Base-by-base conservation (phyloP, 2,888 invertebrate genomes). In the Athetis lepigone region DNA sequence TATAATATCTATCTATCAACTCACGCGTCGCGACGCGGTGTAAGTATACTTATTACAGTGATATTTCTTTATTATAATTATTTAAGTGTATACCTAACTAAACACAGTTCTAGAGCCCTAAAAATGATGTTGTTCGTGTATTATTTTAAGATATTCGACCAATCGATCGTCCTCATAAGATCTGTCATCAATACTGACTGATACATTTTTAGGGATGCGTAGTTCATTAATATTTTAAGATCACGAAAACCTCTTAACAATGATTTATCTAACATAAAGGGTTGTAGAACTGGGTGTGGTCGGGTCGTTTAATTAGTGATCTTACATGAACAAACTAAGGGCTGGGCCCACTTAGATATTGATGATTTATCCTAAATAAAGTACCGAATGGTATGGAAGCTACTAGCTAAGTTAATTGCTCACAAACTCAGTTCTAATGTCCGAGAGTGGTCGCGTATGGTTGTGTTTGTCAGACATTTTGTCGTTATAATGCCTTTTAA, bases 321-420 rank as follows among this genome's bases (percentile, higher is more conserved):
- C 73, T 75, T 68, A 75, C 71, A 77, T 73, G 76, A 80, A 79
- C 75, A 80, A 80, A 73, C 50, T 61, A 55, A 45, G 55, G 80
- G 80, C 80, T 81, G 80, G 81, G 80, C 81, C 80, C 81, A 61
- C 43, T 40, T 67, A 73, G 59, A 63, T 79, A 75, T 74, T 77
- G 71, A 75, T 80, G 77, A 63, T 79, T 77, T 72, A 72, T 68
- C 71, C 47, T 70, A 54, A 70, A 50, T 52, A 55, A 43, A 42
- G 37, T 65, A 52, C 49, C 43, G 49, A 58, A 68, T 42, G 39
- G 62, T 61, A 55, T 68, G 58, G 57, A 69, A 52, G 52, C 61
- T 66, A 62, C 54, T 71, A 57, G 52, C 50, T 56, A 23, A 72
- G 52, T 54, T 56, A 23, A 72, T 79, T 79, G 80, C 77, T 79